Evolutionary conservation across 2,113 vertebrate species (phyloP), one percentile per base, ranked within the genome.

Genomic region (Hirundichthys speculiger): DNA sequence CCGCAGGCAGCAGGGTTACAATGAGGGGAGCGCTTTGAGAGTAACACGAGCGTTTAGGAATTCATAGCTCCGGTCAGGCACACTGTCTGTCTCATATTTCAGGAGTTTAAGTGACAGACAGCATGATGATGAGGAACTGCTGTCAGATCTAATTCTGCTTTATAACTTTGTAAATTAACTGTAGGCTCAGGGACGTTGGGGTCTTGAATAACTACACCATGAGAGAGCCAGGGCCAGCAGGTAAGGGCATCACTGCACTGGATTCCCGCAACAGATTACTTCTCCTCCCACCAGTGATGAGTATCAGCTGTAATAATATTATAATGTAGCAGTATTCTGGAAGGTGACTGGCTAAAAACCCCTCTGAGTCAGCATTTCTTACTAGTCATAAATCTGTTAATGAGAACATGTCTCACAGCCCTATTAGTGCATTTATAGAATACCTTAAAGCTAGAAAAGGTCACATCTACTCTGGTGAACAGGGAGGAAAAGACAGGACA

Each of bases 41-140:
- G 45, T 54, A 72, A 77, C 67, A 86, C 16, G 42, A 59, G 41
- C 13, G 1, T 45, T 61, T 12, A 65, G 74, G 79, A 67, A 79
- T 83, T 86, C 68, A 27, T 49, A 24, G 81, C 65, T 80, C 78
- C 43, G 49, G 73, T 74, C 80, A 74, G 74, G 73, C 58, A 1
- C 59, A 10, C 27, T 20, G 65, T 83, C 61, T 38, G 68, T 54
- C 82, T 85, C 68, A 42, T 78, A 67, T 86, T 86, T 77, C 57
- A 70, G 55, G 13, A 69, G 80, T 85, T 46, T 69, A 81, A 86
- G 58, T 57, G 79, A 87, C 67, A 50, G 75, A 75, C 50, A 61
- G 51, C 40, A 48, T 58, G 77, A 76, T 13, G 0, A 67, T 59
- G 54, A 64, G 81, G 66, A 12, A 3, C 27, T 27, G 27, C 8